Conservation (phyloP, 2,888 invertebrate species). For the Apamea monoglypha region DNA sequence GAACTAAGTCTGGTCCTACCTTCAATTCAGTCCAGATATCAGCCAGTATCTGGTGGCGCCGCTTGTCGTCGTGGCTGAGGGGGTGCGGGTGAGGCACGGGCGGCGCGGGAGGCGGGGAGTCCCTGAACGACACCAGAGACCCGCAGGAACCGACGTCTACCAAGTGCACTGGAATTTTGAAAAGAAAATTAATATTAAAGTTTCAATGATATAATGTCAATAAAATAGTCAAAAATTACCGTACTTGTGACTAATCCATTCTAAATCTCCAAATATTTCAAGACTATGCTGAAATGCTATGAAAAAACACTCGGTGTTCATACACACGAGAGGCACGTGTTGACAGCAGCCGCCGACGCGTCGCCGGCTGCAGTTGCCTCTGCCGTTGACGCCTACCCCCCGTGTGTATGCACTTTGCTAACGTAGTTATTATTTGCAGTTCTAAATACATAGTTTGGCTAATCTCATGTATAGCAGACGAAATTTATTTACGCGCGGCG, state of each 20-base stretch:
- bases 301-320: not conserved
- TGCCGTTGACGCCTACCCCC: too few relatives aligned
- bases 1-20: slow-evolving; percentile 71
- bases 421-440: not conserved
- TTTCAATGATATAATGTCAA: not conserved
- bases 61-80: slow-evolving; percentile 91
- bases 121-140: slow-evolving; percentile 87
- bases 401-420: too few relatives aligned
- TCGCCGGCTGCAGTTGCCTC: too few relatives aligned
- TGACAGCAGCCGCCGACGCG: too few relatives aligned
- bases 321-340: too few relatives aligned
- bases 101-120: slow-evolving; percentile 86
- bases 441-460: not conserved
- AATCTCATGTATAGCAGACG: not conserved
- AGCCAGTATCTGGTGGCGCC: slow-evolving; percentile 91
- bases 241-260: not conserved
- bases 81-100: slow-evolving; percentile 87
- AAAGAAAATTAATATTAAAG: not conserved
- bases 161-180: slow-evolving; percentile 81
- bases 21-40: slow-evolving; percentile 92
- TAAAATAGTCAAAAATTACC: too few relatives aligned
- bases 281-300: not conserved
- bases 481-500: too few relatives aligned
- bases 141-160: slow-evolving; percentile 88
- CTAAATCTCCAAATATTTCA: not conserved